These are phyloP conservation scores for Ormyrus labotus DNA, from an alignment of 2,888 invertebrate species.

Conservation along the genomic window DNA sequence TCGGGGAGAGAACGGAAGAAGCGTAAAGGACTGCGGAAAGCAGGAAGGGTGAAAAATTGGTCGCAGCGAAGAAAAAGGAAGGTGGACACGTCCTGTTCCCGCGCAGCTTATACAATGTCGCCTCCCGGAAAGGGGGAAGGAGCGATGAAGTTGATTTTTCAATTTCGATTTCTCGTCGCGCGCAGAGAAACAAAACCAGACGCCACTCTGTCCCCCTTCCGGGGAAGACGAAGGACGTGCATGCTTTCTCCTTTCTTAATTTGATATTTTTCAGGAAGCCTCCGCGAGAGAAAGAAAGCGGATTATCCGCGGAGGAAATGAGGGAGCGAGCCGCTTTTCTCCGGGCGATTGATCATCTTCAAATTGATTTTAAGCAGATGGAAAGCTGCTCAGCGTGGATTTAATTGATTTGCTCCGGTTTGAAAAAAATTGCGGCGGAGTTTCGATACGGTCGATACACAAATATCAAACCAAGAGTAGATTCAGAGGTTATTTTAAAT, in stretches of 20 bases:
- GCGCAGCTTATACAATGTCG: too few relatives aligned
- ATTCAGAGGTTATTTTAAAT: too few relatives aligned
- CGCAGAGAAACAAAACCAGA: not conserved
- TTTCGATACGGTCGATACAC: too few relatives aligned
- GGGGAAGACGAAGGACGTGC: not conserved
- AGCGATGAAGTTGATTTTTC: slow-evolving; percentile 35
- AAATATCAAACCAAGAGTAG: too few relatives aligned
- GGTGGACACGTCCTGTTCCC: too few relatives aligned
- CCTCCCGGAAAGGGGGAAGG: not conserved
- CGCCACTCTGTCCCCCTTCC: not conserved
- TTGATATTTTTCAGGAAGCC: slow-evolving; percentile 32
- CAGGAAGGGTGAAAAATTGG: not conserved
- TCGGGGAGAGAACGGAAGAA: not conserved
- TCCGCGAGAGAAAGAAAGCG: not conserved
- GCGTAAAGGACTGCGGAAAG: not conserved
- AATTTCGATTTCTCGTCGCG: slow-evolving; percentile 21
- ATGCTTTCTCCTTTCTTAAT: slow-evolving; percentile 18
- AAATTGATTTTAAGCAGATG: slow-evolving; percentile 10
- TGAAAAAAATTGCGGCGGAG: not conserved
- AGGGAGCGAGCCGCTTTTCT: not conserved
- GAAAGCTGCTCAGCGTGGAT: not conserved
- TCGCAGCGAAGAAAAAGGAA: not conserved
- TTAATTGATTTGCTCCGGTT: slow-evolving; percentile 16
- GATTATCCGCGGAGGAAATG: slow-evolving; percentile 6
- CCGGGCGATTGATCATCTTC: slow-evolving; percentile 7